phyloP scores from a whole-genome alignment of 2,113 vertebrate genomes.

The Rana temporaria region DNA sequence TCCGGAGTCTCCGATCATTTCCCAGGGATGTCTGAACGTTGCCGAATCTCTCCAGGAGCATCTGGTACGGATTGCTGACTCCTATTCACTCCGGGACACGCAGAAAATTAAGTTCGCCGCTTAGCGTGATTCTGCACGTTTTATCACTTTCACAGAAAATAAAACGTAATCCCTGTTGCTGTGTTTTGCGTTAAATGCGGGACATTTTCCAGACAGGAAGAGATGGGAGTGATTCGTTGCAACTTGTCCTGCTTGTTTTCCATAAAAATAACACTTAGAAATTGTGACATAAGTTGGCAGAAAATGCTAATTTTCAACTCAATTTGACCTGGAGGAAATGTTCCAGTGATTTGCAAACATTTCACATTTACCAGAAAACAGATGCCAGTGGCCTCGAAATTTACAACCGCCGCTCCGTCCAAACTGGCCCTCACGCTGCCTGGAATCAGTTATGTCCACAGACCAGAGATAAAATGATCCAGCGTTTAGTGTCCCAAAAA shows the following conservation, averaged over 20 bases:
- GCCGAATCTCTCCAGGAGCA: no score
- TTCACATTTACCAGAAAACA: constrained; percentile 31
- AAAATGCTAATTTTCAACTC: constrained; percentile 36
- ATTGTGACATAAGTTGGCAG: constrained; percentile 2
- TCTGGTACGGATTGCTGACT: neutral
- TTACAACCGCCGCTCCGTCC: neutral
- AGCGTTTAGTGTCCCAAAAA: neutral
- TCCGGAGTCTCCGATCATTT: no score
- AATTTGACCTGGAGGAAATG: constrained; percentile 16
- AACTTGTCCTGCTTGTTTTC: constrained; percentile 27
- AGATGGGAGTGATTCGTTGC: neutral
- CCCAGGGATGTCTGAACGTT: no score
- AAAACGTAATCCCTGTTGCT: neutral
- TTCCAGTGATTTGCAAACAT: constrained; percentile 32
- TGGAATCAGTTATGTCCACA: constrained; percentile 7
- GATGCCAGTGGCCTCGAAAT: neutral
- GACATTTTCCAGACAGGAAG: neutral
- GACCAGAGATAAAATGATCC: neutral
- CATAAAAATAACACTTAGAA: constrained; percentile 28
- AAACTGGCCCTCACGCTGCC: neutral
- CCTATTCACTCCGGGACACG: neutral
- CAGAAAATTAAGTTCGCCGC: no score
- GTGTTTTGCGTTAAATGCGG: neutral
- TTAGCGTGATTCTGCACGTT: neutral
- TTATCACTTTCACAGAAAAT: neutral